A percentile compares a stretch with the other conserved stretches of the same genome.
These are phyloP conservation scores for Hypsibius dujardini DNA, from an alignment of 1,140 invertebrate genomes.

Conservation along the genomic window DNA sequence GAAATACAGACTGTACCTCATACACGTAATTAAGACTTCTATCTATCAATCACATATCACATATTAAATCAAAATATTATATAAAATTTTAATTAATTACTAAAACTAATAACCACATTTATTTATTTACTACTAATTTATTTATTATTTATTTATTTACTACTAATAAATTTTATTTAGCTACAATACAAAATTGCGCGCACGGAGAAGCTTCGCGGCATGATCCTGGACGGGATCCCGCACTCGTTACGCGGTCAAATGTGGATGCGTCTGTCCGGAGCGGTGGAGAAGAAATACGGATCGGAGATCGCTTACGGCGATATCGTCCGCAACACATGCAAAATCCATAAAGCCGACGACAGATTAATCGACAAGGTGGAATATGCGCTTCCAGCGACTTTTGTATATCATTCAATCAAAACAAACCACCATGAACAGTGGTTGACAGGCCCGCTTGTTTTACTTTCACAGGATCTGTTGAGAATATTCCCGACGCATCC, in stretches of 20 bases:
- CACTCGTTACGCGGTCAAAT: slow-evolving; percentile 84
- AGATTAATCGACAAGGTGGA: slow-evolving; percentile 14
- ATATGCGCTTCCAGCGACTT: too few species aligned
- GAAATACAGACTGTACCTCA: too few species aligned
- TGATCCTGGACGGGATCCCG: slow-evolving; percentile 74
- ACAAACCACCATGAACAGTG: too few species aligned
- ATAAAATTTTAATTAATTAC: too few species aligned
- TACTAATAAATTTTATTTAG: slow-evolving; percentile 24
- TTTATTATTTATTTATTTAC: slow-evolving; percentile 8
- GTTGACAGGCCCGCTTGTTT: background rate
- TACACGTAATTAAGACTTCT: too few species aligned
- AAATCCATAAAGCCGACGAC: slow-evolving; percentile 17
- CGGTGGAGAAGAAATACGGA: slow-evolving; percentile 29
- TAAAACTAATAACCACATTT: too few species aligned
- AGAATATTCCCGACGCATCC: slow-evolving; percentile 90
- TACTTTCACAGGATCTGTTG: slow-evolving; percentile 50
- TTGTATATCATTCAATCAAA: too few species aligned
- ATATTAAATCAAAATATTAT: too few species aligned
- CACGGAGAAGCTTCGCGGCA: slow-evolving; percentile 69
- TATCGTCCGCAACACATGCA: slow-evolving; percentile 10
- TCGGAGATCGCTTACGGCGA: slow-evolving; percentile 7
- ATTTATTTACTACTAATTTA: too few species aligned
- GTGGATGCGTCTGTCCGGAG: slow-evolving; percentile 81
- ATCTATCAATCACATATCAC: too few species aligned
- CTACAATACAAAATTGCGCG: slow-evolving; percentile 53